phyloP scores from a whole-genome alignment of 2,113 vertebrate genomes.

The Onychostoma macrolepis region DNA sequence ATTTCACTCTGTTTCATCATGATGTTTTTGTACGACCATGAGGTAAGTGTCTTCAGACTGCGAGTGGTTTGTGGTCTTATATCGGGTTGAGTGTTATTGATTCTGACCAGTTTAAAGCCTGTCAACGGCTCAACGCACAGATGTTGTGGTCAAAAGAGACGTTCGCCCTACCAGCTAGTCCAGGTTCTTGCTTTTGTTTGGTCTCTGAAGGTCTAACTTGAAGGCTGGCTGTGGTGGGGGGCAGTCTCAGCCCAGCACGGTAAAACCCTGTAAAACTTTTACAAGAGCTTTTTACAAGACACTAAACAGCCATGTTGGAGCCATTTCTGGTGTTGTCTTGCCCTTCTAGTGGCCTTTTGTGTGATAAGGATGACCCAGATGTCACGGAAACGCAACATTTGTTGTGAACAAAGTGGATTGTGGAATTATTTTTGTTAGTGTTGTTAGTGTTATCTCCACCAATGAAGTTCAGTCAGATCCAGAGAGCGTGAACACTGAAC shows the following conservation, averaged over 20 bases:
- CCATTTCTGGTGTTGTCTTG: slow-evolving; percentile 58
- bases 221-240: slow-evolving; percentile 32
- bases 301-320: slow-evolving; percentile 59
- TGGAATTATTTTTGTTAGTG: slow-evolving; percentile 29
- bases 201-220: slow-evolving; percentile 36
- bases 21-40: slow-evolving; percentile 25
- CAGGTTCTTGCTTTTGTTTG: slow-evolving; percentile 47
- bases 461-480: background rate
- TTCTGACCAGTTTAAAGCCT: slow-evolving; percentile 1
- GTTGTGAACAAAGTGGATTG: slow-evolving; percentile 25
- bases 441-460: background rate
- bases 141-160: background rate
- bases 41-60: slow-evolving; percentile 34
- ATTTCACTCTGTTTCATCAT: slow-evolving; percentile 2
- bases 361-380: slow-evolving; percentile 44
- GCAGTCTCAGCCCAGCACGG: slow-evolving; percentile 42
- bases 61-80: slow-evolving; percentile 22
- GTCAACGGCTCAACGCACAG: slow-evolving; percentile 15
- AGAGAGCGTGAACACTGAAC: background rate
- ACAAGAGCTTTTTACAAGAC: slow-evolving; percentile 68
- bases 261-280: slow-evolving; percentile 63
- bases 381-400: slow-evolving; percentile 36
- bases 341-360: slow-evolving; percentile 25
- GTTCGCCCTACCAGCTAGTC: background rate
- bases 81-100: slow-evolving; percentile 25